These are phyloP conservation scores for Accipiter cooperii DNA, from an alignment of 2,113 vertebrate species.

Conservation along the genomic window DNA sequence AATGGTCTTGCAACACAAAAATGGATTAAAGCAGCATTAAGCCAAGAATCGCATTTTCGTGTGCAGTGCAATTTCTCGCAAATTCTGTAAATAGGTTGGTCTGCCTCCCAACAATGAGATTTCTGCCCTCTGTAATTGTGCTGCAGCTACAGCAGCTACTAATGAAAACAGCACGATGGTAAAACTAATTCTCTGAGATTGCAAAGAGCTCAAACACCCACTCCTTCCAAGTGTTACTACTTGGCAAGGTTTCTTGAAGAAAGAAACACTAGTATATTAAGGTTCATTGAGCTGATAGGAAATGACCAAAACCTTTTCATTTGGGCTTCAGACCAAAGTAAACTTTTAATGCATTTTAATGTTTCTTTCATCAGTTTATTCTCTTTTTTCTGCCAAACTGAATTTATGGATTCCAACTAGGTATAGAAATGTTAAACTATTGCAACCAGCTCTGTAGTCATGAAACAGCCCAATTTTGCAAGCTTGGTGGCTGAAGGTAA, in stretches of 20 bases:
- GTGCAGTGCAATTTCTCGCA: neutral
- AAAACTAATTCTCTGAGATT: neutral
- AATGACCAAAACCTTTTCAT: neutral
- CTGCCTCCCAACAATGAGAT: neutral
- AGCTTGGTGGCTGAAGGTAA: neutral
- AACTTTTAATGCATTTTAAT: neutral
- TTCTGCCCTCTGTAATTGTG: neutral
- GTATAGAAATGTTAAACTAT: neutral
- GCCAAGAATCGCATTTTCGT: neutral
- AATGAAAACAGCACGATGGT: neutral
- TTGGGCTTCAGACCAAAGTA: neutral
- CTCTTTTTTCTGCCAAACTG: neutral
- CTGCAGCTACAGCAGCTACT: neutral
- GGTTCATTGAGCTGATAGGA: neutral
- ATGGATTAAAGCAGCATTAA: neutral
- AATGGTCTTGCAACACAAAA: neutral
- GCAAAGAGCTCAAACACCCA: neutral
- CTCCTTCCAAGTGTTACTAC: neutral
- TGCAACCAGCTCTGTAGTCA: neutral
- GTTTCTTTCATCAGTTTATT: neutral
- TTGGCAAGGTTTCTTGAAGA: neutral
- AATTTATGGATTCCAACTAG: neutral
- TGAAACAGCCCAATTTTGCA: neutral
- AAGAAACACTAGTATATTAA: neutral
- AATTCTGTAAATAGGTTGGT: neutral